A percentile compares a stretch with the other conserved stretches of the same genome.
Evolutionary conservation across 2,888 invertebrate genomes (phyloP).

Genomic region (Portevinia maculata): DNA sequence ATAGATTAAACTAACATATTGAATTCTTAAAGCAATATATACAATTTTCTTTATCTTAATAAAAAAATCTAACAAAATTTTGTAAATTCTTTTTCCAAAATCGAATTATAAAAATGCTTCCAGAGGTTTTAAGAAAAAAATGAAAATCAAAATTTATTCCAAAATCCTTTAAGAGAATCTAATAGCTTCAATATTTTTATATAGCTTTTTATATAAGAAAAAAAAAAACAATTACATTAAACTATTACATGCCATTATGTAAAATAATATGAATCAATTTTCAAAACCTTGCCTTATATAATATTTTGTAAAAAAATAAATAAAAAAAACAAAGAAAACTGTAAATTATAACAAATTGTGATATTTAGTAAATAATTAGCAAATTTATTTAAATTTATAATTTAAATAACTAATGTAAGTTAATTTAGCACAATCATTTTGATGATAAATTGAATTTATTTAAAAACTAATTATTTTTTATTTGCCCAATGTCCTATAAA

Average conservation of each 20-base stretch:
- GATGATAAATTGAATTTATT: conserved; percentile 3
- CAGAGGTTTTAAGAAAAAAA: conserved; percentile 41
- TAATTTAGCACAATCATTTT: conserved; percentile 67
- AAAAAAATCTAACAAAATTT: conserved; percentile 28
- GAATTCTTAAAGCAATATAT: conserved; percentile 67
- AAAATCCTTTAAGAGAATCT: conserved; percentile 78
- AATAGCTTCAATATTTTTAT: conserved; percentile 76
- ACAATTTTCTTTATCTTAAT: conserved; percentile 62
- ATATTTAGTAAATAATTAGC: conserved; percentile 70
- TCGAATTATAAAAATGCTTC: conserved; percentile 68
- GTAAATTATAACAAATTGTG: conserved; percentile 58
- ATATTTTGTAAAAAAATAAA: conserved; percentile 75
- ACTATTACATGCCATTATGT: conserved; percentile 66
- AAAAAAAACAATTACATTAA: conserved; percentile 13
- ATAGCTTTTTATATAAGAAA: conserved; percentile 77
- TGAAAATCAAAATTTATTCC: conserved; percentile 74
- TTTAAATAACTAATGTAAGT: conserved; percentile 20
- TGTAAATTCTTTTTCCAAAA: conserved; percentile 54
- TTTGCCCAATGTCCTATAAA: conserved; percentile 12
- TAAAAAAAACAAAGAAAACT: no score
- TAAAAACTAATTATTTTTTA: conserved; percentile 6
- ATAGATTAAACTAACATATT: conserved; percentile 32
- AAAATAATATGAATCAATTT: conserved; percentile 54
- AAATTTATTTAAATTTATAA: conserved; percentile 51
- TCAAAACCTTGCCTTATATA: conserved; percentile 60